Conservation (phyloP, 2,797 vertebrate genomes). For the Paguma larvata region DNA sequence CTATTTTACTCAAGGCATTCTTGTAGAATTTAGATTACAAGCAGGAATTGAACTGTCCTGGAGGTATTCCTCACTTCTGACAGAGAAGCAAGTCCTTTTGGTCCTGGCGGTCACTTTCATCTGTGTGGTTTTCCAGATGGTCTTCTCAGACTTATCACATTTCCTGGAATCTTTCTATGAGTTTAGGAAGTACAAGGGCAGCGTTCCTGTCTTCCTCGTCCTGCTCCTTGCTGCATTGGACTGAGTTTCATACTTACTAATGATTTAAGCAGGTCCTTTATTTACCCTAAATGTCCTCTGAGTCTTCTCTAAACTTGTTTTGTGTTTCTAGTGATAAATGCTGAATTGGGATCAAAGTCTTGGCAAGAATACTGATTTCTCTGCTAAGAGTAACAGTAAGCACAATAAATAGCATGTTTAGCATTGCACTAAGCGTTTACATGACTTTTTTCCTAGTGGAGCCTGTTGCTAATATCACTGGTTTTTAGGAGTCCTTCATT, state of each 20-base stretch:
- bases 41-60: neutral
- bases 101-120: neutral
- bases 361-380: neutral
- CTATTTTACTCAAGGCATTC: neutral
- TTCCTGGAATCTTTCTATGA: neutral
- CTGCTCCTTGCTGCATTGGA: neutral
- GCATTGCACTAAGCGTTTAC: neutral
- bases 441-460: neutral
- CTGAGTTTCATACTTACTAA: neutral
- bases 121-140: neutral
- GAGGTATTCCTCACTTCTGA: neutral
- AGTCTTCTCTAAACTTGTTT: neutral
- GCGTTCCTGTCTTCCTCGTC: neutral
- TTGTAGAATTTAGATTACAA: neutral
- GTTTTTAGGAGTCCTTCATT: neutral
- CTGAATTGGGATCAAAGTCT: neutral
- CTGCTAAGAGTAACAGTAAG: neutral
- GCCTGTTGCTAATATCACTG: neutral
- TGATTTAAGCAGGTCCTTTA: neutral
- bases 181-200: neutral
- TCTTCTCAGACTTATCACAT: neutral
- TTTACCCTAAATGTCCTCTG: neutral
- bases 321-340: neutral
- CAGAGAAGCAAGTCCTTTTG: neutral
- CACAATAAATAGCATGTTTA: neutral